These are phyloP conservation scores for Morpho deidamia DNA, from an alignment of 2,888 invertebrate species.

Conservation along the genomic window DNA sequence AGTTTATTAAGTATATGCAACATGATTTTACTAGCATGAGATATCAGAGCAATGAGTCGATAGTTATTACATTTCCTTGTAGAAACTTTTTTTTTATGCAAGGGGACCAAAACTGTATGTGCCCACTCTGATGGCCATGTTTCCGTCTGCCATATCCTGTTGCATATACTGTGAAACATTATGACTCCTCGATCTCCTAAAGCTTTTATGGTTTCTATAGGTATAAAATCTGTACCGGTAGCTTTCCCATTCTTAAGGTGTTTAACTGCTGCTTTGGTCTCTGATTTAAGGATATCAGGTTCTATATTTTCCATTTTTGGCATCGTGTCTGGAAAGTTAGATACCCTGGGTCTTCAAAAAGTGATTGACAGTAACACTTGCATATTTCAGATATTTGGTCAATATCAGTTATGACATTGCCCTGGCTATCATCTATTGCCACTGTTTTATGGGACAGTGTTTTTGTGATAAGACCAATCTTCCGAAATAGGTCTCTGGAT, in stretches of 20 bases:
- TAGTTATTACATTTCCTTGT: not conserved
- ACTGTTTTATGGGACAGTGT: not conserved
- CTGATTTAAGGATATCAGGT: not conserved
- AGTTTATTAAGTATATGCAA: too few species aligned
- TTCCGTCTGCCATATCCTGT: conserved; percentile 20
- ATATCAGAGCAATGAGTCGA: conserved; percentile 3
- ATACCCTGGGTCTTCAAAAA: not conserved
- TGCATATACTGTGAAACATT: conserved; percentile 14
- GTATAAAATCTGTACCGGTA: not conserved
- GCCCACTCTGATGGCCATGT: conserved; percentile 24
- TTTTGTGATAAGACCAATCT: not conserved
- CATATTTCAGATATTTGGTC: not conserved
- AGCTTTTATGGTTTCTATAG: conserved; percentile 18
- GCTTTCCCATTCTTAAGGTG: not conserved
- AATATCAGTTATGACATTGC: not conserved
- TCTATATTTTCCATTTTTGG: not conserved
- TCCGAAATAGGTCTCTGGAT: conserved; percentile 12
- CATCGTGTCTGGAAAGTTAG: not conserved
- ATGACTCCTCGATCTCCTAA: conserved; percentile 14
- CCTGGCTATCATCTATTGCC: not conserved
- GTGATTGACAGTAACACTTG: not conserved
- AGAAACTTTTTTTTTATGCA: not conserved
- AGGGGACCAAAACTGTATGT: conserved; percentile 11
- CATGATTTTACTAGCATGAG: too few species aligned
- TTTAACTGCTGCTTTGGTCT: not conserved